Percentiles rank a stretch among this genome's conserved stretches.
Evolutionary conservation across 2,113 vertebrate genomes (phyloP).

Genomic region (Gopherus evgoodei): DNA sequence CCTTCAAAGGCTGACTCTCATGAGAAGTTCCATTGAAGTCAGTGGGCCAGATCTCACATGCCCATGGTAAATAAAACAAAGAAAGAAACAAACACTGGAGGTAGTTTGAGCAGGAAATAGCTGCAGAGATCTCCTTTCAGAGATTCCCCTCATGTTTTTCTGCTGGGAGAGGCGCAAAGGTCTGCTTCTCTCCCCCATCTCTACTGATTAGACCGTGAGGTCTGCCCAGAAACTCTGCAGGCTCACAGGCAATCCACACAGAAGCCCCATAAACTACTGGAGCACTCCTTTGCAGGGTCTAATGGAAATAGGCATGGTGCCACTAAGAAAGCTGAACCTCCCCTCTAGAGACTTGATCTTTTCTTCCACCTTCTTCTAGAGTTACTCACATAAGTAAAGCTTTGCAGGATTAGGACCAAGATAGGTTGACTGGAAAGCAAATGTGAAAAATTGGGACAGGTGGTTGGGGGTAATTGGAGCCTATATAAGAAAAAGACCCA

Average conservation of each 20-base stretch:
- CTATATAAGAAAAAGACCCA: too few relatives aligned
- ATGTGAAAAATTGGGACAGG: too few relatives aligned
- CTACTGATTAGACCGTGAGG: background rate
- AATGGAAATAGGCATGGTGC: background rate
- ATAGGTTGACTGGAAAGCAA: background rate
- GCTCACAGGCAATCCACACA: background rate
- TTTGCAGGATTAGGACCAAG: background rate
- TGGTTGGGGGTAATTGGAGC: too few relatives aligned
- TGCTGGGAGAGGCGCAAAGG: background rate
- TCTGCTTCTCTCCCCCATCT: background rate
- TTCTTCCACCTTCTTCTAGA: background rate
- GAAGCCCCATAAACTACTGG: background rate
- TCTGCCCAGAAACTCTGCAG: background rate
- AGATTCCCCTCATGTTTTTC: background rate
- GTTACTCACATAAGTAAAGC: background rate
- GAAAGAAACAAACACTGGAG: background rate
- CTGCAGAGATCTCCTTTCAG: background rate
- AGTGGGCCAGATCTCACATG: background rate
- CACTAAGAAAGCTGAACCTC: background rate
- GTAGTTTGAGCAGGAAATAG: accelerated
- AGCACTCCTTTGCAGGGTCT: accelerated
- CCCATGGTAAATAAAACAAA: background rate
- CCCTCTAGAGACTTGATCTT: accelerated
- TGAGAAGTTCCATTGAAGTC: background rate
- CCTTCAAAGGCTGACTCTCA: background rate